Evolutionary conservation across 1,140 invertebrate genomes (phyloP).

Genomic region (Chlorops oryzae): DNA sequence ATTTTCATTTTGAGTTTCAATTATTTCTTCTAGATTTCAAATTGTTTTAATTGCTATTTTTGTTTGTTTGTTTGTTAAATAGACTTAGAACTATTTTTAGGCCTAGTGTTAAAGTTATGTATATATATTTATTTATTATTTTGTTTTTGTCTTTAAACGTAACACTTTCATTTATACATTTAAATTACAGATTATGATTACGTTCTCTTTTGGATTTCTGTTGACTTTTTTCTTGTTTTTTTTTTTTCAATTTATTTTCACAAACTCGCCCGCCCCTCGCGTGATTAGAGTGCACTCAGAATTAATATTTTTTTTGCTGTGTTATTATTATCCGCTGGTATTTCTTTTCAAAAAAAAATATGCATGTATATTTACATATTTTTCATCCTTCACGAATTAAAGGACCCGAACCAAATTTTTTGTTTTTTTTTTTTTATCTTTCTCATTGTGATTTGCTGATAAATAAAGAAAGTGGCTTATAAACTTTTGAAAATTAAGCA

Average conservation of each 20-base stretch:
- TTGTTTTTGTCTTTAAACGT: constrained; percentile 14
- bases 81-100: constrained; percentile 43
- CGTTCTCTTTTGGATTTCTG: constrained; percentile 5
- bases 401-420: constrained; percentile 1
- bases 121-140: constrained; percentile 27
- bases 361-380: constrained; percentile 13
- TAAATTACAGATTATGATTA: constrained; percentile 2
- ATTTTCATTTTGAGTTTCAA: constrained; percentile 8
- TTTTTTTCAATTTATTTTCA: constrained; percentile 10
- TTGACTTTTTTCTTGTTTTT: constrained; percentile 8
- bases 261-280: constrained; percentile 42
- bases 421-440: constrained; percentile 12
- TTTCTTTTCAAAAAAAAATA: constrained; percentile 10
- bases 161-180: constrained; percentile 13
- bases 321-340: constrained; percentile 35
- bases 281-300: constrained; percentile 47
- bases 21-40: constrained; percentile 15
- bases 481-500: too few species aligned
- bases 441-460: too few species aligned
- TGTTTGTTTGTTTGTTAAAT: constrained; percentile 34
- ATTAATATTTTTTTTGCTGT: constrained; percentile 21
- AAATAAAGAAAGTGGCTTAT: too few species aligned
- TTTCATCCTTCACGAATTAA: constrained; percentile 13
- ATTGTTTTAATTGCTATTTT: constrained; percentile 25
- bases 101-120: constrained; percentile 47